Evolutionary conservation across 2,888 invertebrate genomes (phyloP), one percentile per base, ranked within the genome.

Genomic region (Melanchra persicariae): DNA sequence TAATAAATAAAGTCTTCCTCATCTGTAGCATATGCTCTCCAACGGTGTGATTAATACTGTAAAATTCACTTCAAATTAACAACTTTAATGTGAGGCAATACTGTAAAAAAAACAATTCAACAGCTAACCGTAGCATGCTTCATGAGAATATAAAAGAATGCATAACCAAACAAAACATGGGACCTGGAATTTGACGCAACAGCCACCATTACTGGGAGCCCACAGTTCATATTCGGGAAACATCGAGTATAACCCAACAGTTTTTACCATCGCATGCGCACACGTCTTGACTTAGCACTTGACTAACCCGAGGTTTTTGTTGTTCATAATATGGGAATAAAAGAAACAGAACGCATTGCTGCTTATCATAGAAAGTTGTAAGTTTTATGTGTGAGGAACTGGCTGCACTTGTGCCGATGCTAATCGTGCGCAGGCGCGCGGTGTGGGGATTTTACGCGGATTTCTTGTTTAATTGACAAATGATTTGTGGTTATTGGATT

Each of bases 311-410:
- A 54, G 15, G 55, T 81, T 70, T 65, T 81, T 81, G 26, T 24
- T 1, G 22, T 22, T 1, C 37, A 51, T 6, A 47, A 19, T n/a
- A 63, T 12, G 60, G n/a, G 54, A 76, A 66, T 57, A 43, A 54
- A 76, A 77, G 67, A 68, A 72, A 77, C 61, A 43, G 7, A 67
- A 65, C 40, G 54, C 22, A 62, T 59, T 15, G 61, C 54, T 60
- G 57, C 51, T 76, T 77, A 67, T 72, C 78, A 81, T 81, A 79
- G 82, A 79, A 79, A 79, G 79, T 67, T 47, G n/a, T 45, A 54
- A 66, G 64, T 68, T 79, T 81, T 69, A 80, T 73, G 68, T 73
- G 45, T 45, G 51, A 59, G 73, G 78, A 68, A 62, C 54, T 24
- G 5, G 30, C 47, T 19, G 76, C 67, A 49, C 57, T n/a, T n/a